Percentiles rank a stretch among this genome's conserved stretches.
Conservation (phyloP, 2,797 vertebrate genomes). For the Furcifer pardalis region DNA sequence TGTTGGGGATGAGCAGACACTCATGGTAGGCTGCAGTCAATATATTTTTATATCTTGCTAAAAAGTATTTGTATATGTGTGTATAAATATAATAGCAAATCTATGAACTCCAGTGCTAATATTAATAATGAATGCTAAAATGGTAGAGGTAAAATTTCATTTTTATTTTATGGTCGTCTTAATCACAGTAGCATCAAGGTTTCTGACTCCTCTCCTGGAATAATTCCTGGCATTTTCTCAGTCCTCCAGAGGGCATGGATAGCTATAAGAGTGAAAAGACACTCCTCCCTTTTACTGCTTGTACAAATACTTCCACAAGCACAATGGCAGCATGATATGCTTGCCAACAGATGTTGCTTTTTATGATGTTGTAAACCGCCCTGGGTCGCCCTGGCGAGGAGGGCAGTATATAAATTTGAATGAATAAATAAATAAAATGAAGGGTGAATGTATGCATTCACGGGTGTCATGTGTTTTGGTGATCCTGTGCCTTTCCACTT, state of each 20-base stretch:
- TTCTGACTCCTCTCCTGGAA: neutral
- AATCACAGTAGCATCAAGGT: neutral
- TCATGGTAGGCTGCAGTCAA: slow-evolving; percentile 86
- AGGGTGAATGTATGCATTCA: neutral
- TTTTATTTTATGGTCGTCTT: neutral
- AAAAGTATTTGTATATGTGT: neutral
- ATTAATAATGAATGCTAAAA: slow-evolving; percentile 5
- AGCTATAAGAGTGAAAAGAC: neutral
- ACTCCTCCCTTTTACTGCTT: neutral
- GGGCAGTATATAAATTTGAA: too few relatives aligned
- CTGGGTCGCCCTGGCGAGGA: too few relatives aligned
- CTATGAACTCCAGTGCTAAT: slow-evolving; percentile 34
- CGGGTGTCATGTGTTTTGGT: neutral
- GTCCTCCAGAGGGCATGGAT: too few relatives aligned
- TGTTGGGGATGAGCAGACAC: slow-evolving; percentile 87
- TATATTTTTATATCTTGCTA: slow-evolving; percentile 49
- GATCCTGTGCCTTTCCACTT: neutral
- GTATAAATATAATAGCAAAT: slow-evolving; percentile 7
- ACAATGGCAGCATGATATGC: too few relatives aligned
- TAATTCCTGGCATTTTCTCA: neutral
- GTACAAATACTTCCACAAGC: neutral
- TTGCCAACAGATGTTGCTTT: neutral
- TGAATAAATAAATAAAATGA: too few relatives aligned
- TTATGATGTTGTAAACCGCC: too few relatives aligned
- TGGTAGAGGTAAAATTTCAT: slow-evolving; percentile 8